Evolutionary conservation across 2,888 invertebrate species (phyloP), one percentile per base, ranked within the genome.

Genomic region (Polymixis flavicincta): DNA sequence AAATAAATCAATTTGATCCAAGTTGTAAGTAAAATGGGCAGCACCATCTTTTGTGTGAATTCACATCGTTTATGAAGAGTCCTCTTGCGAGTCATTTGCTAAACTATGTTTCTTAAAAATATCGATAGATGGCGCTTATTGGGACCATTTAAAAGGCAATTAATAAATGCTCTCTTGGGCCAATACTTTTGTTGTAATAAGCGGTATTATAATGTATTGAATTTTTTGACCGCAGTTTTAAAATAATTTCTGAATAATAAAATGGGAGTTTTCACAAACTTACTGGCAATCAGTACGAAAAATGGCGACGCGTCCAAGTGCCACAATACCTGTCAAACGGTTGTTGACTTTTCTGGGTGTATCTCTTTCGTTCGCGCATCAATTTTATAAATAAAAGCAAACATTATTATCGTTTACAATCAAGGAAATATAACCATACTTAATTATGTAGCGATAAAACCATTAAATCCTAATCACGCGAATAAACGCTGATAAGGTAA

Each of bases 261-360:
- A 50, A 17, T 59, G 85, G 84, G 83, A 82, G 75, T 66, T 81
- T 78, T 52, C 8, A 60, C 6, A 45, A 57, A 42, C 9, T 0
- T n/a, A 63, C 48, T 87, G 89, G 91, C 85, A 83, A 91, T 88
- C 78, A 78, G 71, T 55, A 25, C 22, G 42, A 48, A 91, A 90
- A 83, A 93, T 93, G 93, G 94, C 93, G 92, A 89, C 89, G 89
- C 90, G 84, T 90, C 88, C 57, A 80, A 83, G 82, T 87, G 82
- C 81, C 86, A n/a, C n/a, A 88, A 83, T 77, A 83, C 48, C 90
- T 93, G 95, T 95, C 95, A 95, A 95, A 92, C 95, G 95, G 95
- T 95, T 95, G 94, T 95, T 95, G 95, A 95, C 95, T 95, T 89
- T 88, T 89, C 86, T 63, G 89, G 88, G 88, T 91, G 90, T 89